Base-by-base conservation (phyloP, 2,888 invertebrate genomes). In the Drosophila peninsularis region DNA sequence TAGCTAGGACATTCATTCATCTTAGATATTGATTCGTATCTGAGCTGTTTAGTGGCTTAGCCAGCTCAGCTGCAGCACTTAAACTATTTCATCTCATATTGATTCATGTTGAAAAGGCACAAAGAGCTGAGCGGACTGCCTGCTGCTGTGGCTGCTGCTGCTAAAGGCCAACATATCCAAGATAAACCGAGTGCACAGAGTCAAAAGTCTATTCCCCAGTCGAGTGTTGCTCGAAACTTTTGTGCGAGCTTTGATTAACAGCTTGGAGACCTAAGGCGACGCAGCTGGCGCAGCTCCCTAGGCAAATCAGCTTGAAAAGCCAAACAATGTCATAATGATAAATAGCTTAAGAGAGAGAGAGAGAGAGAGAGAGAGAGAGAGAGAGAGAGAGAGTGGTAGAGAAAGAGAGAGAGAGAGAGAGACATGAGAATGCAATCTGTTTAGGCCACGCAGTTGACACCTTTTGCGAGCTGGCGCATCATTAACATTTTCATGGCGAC, bases 291-390 rank as follows among this genome's bases (percentile, higher is more conserved):
- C 30, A 30, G 30, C 61, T 84, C 75, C 81, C 81, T 34, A 58
- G 84, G 73, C 84, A 83, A 87, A 89, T 84, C 84, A 77, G 76
- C 49, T 61, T 62, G 53, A 75, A 80, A 80, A 78, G 78, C 67
- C 86, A 76, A 73, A 73, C 82, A 79, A 72, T 75, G 71, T 76
- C 79, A 75, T 89, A 86, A 88, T 78, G 87, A 85, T 86, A 88
- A 88, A 88, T 86, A 81, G 88, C 78, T 68, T 24, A 24, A 24
- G 32, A 11, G 32, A 42, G 42, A n/a, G 45, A 32, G 10, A n/a
- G 13, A 32, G 56, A 61, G 41, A 27, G 30, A 14, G 36, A 39
- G 42, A 14, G 36, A 17, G 17, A 54, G 37, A 21, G 14, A 32
- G 7, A 42, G n/a, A 71, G 21, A 24, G 37, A 42, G 42, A 60